Conservation (phyloP, 2,888 invertebrate species). For the Baronia brevicornis region DNA sequence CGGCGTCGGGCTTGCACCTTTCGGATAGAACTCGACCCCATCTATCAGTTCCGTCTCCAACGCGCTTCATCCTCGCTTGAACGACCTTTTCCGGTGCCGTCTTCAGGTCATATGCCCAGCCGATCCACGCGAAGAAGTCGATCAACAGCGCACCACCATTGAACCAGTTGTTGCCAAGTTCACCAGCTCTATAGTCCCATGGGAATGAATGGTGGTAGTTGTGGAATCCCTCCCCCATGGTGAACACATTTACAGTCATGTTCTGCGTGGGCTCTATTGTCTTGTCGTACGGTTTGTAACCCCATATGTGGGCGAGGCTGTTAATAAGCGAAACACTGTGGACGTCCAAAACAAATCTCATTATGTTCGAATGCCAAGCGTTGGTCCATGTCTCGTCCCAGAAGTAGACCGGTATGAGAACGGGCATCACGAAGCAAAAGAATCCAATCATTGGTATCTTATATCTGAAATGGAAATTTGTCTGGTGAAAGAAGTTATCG, state of each 20-base stretch:
- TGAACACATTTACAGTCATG: conserved; percentile 23
- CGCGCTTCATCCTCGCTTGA: conserved; percentile 20
- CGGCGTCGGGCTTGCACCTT: too few species aligned
- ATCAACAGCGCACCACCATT: conserved; percentile 37
- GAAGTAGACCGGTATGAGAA: conserved; percentile 80
- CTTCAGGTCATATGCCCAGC: conserved; percentile 45
- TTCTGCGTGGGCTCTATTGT: conserved; percentile 30
- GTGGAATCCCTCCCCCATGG: conserved; percentile 42
- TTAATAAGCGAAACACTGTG: conserved; percentile 53
- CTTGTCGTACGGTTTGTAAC: conserved; percentile 59
- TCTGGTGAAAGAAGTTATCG: neutral
- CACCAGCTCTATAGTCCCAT: conserved; percentile 37
- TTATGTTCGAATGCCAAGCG: conserved; percentile 79
- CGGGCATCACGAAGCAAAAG: conserved; percentile 84
- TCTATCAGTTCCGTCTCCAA: conserved; percentile 30
- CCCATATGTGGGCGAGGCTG: conserved; percentile 76
- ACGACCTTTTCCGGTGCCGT: conserved; percentile 26
- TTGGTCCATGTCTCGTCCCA: conserved; percentile 84
- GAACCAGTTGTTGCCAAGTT: conserved; percentile 29
- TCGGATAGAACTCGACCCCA: too few species aligned
- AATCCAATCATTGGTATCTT: conserved; percentile 83
- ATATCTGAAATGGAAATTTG: conserved; percentile 60
- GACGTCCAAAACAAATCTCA: conserved; percentile 80
- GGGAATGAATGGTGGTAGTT: conserved; percentile 46
- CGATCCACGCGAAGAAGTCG: conserved; percentile 37